Evolutionary conservation across 2,113 vertebrate species (phyloP), one percentile per base, ranked within the genome.

Genomic region (Eurystomus gularis): DNA sequence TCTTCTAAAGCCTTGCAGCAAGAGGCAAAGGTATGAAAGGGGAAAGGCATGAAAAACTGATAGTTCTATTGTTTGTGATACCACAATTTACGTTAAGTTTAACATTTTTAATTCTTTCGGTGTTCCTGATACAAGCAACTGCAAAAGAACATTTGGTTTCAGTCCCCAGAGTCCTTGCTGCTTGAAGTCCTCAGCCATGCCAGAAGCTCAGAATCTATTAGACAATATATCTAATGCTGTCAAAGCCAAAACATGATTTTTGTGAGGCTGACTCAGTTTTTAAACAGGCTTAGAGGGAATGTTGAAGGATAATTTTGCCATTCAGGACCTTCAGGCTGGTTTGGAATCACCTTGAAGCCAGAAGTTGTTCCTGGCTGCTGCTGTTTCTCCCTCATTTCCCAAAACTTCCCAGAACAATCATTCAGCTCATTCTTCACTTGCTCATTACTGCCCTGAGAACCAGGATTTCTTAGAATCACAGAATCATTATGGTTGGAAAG

Each of bases 371-470:
- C 62, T 37, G n/a, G 14, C 44, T 62, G 25, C 39, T 82, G 39
- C 3, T n/a, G 16, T 23, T 79, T 46, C 49, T 51, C 29, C 57
- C 20, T 29, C 7, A 39, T 31, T 82, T 76, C 49, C 35, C 23
- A 8, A 26, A 65, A 62, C 31, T 19, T 69, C 7, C n/a, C 42
- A 46, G 33, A 83, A 21, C 17, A 42, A 12, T 20, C 33, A 35
- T 37, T 76, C 10, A 11, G 11, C n/a, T 79, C 16, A 17, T 26
- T 51, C 18, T 65, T 62, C 42, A 37, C 26, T 8, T 39, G 4
- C 48, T 58, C 2, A 0, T 40, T 52, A 72, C n/a, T 65, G 10
- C 16, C 44, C 11, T 2, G 1, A 40, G 55, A 72, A 73, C 4
- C 9, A 18, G 9, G 13, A 44, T 62, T 77, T 37, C 37, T 40